Evolutionary conservation across 1,140 invertebrate genomes (phyloP).

Genomic region (Drosophila trapezifrons): DNA sequence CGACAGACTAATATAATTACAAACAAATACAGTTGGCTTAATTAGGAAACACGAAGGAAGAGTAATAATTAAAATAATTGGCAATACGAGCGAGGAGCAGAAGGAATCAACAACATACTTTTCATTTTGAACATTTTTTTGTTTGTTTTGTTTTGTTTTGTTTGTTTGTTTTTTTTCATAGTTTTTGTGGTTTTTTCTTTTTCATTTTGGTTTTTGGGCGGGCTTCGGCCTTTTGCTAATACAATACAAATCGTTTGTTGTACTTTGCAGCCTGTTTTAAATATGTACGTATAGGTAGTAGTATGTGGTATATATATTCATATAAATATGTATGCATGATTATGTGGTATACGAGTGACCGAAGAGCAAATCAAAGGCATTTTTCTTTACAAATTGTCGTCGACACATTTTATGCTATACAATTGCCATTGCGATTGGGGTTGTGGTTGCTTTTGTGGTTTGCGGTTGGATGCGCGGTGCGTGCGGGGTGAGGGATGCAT

Average conservation of each 20-base stretch:
- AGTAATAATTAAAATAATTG: constrained; percentile 70
- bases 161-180: constrained; percentile 27
- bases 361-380: constrained; percentile 77
- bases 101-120: constrained; percentile 71
- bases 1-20: constrained; percentile 62
- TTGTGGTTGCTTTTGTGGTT: no score
- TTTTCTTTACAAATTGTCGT: constrained; percentile 28
- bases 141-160: background rate
- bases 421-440: constrained; percentile 46
- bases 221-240: constrained; percentile 69
- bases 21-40: constrained; percentile 62
- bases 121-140: constrained; percentile 45
- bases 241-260: constrained; percentile 75
- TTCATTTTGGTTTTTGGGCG: constrained; percentile 70
- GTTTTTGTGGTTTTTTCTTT: constrained; percentile 37
- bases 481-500: constrained; percentile 19
- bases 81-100: constrained; percentile 81
- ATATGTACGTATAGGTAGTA: constrained; percentile 73
- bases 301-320: constrained; percentile 67
- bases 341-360: constrained; percentile 66
- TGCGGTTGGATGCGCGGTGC: constrained; percentile 23
- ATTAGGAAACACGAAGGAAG: constrained; percentile 48
- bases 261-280: constrained; percentile 67
- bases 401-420: constrained; percentile 46
- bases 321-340: constrained; percentile 79